These are phyloP conservation scores for Sparidentex hasta DNA, from an alignment of 2,797 vertebrate genomes.

Conservation along the genomic window DNA sequence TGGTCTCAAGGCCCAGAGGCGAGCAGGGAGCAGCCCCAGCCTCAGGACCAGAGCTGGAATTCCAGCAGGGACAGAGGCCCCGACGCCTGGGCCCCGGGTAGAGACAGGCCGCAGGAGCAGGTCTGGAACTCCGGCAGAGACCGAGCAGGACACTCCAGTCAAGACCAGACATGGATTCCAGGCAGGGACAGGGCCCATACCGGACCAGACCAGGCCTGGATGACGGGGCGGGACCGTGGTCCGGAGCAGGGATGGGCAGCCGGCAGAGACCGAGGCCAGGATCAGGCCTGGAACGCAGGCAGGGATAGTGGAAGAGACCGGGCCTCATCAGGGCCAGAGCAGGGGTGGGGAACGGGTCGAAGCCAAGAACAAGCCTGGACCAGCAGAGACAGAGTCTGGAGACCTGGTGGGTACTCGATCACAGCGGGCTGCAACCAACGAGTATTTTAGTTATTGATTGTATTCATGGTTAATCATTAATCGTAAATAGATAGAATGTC, in stretches of 20 bases:
- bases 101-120: slow-evolving; percentile 62
- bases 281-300: slow-evolving; percentile 65
- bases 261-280: slow-evolving; percentile 55
- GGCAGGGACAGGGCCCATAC: slow-evolving; percentile 51
- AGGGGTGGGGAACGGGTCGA: slow-evolving; percentile 55
- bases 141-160: slow-evolving; percentile 50
- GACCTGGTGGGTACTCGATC: slow-evolving; percentile 57
- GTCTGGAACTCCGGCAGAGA: slow-evolving; percentile 47
- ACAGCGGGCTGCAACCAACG: not conserved
- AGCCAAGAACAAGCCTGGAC: slow-evolving; percentile 66
- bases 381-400: slow-evolving; percentile 70
- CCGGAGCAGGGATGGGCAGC: slow-evolving; percentile 63
- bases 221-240: slow-evolving; percentile 48
- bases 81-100: slow-evolving; percentile 50
- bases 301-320: slow-evolving; percentile 52
- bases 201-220: slow-evolving; percentile 60
- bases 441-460: too few relatives aligned
- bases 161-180: slow-evolving; percentile 67
- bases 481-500: too few relatives aligned
- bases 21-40: slow-evolving; percentile 49
- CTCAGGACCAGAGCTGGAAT: slow-evolving; percentile 68
- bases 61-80: slow-evolving; percentile 52
- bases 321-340: slow-evolving; percentile 38
- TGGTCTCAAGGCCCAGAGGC: slow-evolving; percentile 63
- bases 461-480: too few relatives aligned